phyloP scores from a whole-genome alignment of 1,140 invertebrate genomes.

The Pygmarrhopalites habei region DNA sequence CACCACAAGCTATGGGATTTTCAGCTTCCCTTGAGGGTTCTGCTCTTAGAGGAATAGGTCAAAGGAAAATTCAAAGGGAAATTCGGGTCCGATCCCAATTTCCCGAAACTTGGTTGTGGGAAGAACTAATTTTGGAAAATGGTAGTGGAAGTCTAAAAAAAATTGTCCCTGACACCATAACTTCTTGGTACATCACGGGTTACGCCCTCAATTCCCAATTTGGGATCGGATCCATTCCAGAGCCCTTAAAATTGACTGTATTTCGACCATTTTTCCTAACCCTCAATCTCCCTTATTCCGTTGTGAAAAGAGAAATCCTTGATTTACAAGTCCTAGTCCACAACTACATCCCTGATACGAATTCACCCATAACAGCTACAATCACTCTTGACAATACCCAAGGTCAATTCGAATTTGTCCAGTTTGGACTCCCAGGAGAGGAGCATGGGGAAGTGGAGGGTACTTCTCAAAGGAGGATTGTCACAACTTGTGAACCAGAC shows the following conservation, averaged over 20 bases:
- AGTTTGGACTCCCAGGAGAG: background rate
- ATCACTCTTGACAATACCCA: constrained; percentile 15
- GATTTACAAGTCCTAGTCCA: constrained; percentile 61
- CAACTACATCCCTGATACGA: constrained; percentile 55
- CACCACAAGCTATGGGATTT: background rate
- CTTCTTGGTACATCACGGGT: constrained; percentile 83
- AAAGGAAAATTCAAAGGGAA: background rate
- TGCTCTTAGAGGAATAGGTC: background rate
- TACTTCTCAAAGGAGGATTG: no score
- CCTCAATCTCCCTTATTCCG: constrained; percentile 28
- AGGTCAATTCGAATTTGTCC: constrained; percentile 17
- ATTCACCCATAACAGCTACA: background rate
- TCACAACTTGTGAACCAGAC: constrained; percentile 1
- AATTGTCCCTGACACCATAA: constrained; percentile 78
- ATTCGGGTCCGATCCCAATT: constrained; percentile 22
- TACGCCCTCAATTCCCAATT: constrained; percentile 77
- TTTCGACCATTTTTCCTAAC: constrained; percentile 32
- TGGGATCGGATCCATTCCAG: constrained; percentile 43
- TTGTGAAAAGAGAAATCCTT: constrained; percentile 33
- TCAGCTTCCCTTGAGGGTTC: background rate
- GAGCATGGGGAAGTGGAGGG: background rate
- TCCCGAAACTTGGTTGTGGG: constrained; percentile 51
- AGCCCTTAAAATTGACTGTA: constrained; percentile 3
- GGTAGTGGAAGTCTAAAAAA: constrained; percentile 48
- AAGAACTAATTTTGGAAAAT: constrained; percentile 48